A percentile compares a stretch with the other conserved stretches of the same genome.
These are phyloP conservation scores for Dendronephthya gigantea DNA, from an alignment of 64 coral and sea anemone species.

Conservation along the genomic window DNA sequence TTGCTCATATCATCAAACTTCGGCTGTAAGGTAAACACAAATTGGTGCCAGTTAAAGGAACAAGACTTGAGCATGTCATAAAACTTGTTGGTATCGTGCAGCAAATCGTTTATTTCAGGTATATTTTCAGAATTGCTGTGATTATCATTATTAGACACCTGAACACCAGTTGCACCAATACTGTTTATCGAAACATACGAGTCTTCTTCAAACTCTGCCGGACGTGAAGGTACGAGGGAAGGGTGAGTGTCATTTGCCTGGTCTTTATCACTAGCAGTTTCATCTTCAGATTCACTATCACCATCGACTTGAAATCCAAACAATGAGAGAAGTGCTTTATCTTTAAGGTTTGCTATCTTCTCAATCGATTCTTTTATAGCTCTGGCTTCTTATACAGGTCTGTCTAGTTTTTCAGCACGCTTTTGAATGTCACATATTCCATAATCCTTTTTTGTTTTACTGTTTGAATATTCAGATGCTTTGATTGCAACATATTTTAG, in stretches of 20 bases:
- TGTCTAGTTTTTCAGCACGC: background rate
- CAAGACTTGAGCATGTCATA: background rate
- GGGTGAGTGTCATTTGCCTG: background rate
- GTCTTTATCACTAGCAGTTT: background rate
- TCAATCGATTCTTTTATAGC: constrained; percentile 17
- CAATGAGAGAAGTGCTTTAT: constrained; percentile 3
- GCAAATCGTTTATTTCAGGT: background rate
- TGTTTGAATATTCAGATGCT: constrained; percentile 10
- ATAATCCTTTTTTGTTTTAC: background rate
- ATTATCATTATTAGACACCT: background rate
- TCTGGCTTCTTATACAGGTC: background rate
- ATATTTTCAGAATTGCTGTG: background rate
- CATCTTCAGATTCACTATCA: background rate
- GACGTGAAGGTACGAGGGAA: background rate
- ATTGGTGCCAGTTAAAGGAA: constrained; percentile 10
- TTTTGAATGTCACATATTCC: constrained; percentile 25
- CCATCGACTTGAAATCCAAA: background rate
- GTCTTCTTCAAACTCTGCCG: background rate
- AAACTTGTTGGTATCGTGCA: background rate
- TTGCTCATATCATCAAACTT: background rate
- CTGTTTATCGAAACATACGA: background rate
- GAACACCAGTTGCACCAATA: background rate
- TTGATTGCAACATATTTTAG: constrained; percentile 44
- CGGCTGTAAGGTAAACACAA: background rate
- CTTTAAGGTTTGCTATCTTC: background rate